Percentiles rank a stretch among this genome's conserved stretches.
These are phyloP conservation scores for Camponotus floridanus DNA, from an alignment of 1,140 invertebrate genomes.

Conservation along the genomic window DNA sequence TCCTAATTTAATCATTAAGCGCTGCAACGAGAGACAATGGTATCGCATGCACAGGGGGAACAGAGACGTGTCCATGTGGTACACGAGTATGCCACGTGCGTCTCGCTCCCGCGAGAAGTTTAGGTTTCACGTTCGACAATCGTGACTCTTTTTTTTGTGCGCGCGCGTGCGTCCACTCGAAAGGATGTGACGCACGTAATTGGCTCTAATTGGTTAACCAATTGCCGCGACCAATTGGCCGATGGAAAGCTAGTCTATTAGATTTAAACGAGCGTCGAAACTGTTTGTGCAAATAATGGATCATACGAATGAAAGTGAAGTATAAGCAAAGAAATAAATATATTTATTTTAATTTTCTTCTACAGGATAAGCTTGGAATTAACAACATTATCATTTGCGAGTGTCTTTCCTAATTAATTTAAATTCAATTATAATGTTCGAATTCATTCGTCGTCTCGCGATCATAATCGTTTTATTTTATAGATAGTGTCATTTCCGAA, in stretches of 20 bases:
- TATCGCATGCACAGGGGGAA: neutral
- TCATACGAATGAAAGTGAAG: constrained; percentile 17
- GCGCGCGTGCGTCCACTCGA: neutral
- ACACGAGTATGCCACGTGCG: constrained; percentile 45
- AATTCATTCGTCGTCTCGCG: neutral
- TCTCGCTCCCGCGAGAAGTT: neutral
- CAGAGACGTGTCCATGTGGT: neutral
- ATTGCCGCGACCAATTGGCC: constrained; percentile 47
- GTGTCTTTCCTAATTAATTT: neutral
- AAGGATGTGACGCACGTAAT: constrained; percentile 51
- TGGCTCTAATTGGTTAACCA: constrained; percentile 61
- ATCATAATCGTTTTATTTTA: neutral
- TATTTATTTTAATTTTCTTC: neutral
- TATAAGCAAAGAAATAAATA: neutral
- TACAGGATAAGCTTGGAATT: neutral
- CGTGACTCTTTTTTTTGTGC: constrained; percentile 47
- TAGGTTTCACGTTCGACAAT: constrained; percentile 49
- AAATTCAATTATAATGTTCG: neutral
- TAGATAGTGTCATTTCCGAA: neutral
- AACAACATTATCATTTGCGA: neutral
- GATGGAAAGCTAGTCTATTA: constrained; percentile 42
- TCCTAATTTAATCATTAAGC: constrained; percentile 43
- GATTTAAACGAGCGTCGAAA: constrained; percentile 4
- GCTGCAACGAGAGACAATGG: neutral
- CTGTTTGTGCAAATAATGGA: constrained; percentile 42